Evolutionary conservation across 2,113 vertebrate species (phyloP), one percentile per base, ranked within the genome.

Genomic region (Thamnaconus septentrionalis): DNA sequence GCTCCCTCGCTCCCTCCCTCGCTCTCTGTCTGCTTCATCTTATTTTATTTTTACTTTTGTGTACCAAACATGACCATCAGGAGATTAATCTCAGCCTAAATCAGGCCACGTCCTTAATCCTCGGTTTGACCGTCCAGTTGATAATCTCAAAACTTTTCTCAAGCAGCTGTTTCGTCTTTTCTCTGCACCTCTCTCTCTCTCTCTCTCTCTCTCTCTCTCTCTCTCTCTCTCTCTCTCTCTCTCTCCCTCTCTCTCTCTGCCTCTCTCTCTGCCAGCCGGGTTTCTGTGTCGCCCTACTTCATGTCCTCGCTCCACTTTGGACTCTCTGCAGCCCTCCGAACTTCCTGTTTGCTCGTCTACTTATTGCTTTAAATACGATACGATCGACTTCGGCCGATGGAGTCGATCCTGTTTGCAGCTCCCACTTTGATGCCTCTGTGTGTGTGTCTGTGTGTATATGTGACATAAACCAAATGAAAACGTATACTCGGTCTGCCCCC

Each of bases 231-330:
- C 18, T 31, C 18, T 31, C 18, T 1, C 18, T 31, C 18, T 31
- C 18, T 1, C 18, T 31, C 18, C 2, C 18, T 31, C 18, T 1
- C 18, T 31, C 18, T 31, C 18, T 1, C 18, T 31, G 1, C 2
- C 18, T 1, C 18, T 31, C 18, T 31, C 18, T 31, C 18, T 1
- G 18, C 18, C 18, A 31, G 66, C 59, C 63, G 48, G 8, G 58
- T 73, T 78, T 76, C 72, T 87, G 76, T 80, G 78, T 73, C 65
- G 85, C 41, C 88, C 90, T 83, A 89, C 83, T 89, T 90, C 70
- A 50, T 71, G 51, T 48, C 61, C 43, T 43, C 64, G 69, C 65
- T 85, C 85, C 64, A 78, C 78, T 88, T 85, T 43, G 43, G 5
- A 53, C 61, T 60, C 74, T 64, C 56, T 45, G 45, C 70, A 62